Conservation (phyloP, 2,888 invertebrate genomes). For the Exephanes ischioxanthus region DNA sequence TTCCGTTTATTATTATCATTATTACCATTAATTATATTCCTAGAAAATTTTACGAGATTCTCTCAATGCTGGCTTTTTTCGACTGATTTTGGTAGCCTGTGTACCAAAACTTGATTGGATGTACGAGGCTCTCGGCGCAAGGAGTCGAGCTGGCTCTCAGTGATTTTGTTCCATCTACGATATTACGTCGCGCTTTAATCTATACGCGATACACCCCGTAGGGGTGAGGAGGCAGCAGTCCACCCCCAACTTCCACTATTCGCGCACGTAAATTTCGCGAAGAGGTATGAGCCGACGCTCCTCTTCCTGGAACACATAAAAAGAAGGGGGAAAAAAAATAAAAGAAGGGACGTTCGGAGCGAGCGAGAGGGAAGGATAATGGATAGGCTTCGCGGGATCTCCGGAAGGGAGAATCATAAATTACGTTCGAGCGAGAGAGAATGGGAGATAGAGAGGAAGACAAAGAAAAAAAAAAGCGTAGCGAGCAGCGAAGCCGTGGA, state of each 20-base stretch:
- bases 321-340: slow-evolving; percentile 45
- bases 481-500: slow-evolving; percentile 57
- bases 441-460: slow-evolving; percentile 50
- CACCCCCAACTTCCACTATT: slow-evolving; percentile 18
- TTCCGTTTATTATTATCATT: too few relatives aligned
- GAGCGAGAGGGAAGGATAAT: slow-evolving; percentile 72
- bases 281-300: slow-evolving; percentile 37
- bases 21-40: too few relatives aligned
- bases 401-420: slow-evolving; percentile 76
- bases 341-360: slow-evolving; percentile 43
- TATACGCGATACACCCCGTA: slow-evolving; percentile 27
- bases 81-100: not conserved
- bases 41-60: too few relatives aligned
- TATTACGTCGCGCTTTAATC: slow-evolving; percentile 47
- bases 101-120: slow-evolving; percentile 18
- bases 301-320: slow-evolving; percentile 26
- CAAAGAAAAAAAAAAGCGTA: not conserved
- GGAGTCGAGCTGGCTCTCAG: slow-evolving; percentile 5
- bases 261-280: slow-evolving; percentile 50
- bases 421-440: slow-evolving; percentile 75
- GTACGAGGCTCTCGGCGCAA: slow-evolving; percentile 13
- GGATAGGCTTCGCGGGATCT: slow-evolving; percentile 71
- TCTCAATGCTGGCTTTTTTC: not conserved
- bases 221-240: slow-evolving; percentile 18
- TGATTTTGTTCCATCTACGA: slow-evolving; percentile 48